These are phyloP conservation scores for Procambarus virginalis DNA, from an alignment of 1,140 invertebrate species.

Conservation along the genomic window DNA sequence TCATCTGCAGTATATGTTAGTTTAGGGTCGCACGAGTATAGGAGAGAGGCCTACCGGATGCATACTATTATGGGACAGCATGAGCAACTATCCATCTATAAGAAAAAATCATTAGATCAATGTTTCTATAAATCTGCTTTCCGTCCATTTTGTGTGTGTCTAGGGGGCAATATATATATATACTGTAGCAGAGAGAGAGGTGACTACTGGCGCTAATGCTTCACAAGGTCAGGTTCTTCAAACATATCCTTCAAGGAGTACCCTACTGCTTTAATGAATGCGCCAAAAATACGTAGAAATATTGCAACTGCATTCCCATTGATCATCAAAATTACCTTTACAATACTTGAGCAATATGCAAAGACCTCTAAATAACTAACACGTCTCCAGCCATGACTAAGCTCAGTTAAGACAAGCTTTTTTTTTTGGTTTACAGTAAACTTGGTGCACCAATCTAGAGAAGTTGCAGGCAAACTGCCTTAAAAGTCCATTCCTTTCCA, in stretches of 20 bases:
- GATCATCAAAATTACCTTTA: conserved; percentile 46
- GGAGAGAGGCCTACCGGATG: conserved; percentile 1
- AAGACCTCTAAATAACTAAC: conserved; percentile 32
- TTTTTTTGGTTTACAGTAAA: neutral
- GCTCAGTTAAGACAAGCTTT: conserved; percentile 31
- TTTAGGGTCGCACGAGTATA: neutral
- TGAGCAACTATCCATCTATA: conserved; percentile 40
- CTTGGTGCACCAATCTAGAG: conserved; percentile 33
- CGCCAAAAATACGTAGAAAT: conserved; percentile 29
- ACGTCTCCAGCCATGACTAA: conserved; percentile 41
- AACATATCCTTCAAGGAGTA: conserved; percentile 13
- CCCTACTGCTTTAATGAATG: conserved; percentile 5
- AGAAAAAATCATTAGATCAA: conserved; percentile 24
- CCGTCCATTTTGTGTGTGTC: neutral
- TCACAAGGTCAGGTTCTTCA: conserved; percentile 18
- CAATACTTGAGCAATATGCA: conserved; percentile 50
- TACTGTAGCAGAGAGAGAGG: conserved; percentile 29
- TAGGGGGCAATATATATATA: neutral
- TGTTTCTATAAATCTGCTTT: conserved; percentile 4
- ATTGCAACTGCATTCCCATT: conserved; percentile 36
- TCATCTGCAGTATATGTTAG: neutral
- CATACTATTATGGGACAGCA: conserved; percentile 7
- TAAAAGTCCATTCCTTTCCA: neutral
- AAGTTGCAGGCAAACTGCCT: conserved; percentile 15
- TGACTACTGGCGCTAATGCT: conserved; percentile 32